These are phyloP conservation scores for Naja naja DNA, from an alignment of 2,113 vertebrate genomes.

Conservation along the genomic window DNA sequence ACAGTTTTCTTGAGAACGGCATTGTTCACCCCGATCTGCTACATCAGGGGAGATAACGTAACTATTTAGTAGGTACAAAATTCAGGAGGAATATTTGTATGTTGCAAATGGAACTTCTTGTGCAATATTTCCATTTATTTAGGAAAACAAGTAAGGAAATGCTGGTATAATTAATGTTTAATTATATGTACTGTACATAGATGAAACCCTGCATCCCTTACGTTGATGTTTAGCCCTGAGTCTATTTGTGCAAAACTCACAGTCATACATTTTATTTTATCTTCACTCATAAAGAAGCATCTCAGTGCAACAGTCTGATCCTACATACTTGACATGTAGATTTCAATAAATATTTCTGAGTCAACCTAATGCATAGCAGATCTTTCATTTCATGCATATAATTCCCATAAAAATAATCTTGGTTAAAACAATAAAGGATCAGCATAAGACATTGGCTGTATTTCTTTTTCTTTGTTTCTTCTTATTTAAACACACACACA, in stretches of 20 bases:
- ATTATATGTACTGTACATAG: neutral
- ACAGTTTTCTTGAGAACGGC: neutral
- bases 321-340: neutral
- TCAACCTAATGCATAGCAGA: neutral
- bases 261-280: neutral
- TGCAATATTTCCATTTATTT: neutral
- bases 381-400: accelerated
- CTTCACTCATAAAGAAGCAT: neutral
- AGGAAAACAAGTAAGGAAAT: neutral
- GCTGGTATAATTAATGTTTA: neutral
- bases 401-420: accelerated
- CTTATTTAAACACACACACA: neutral
- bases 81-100: neutral
- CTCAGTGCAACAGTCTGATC: neutral
- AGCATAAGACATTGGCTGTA: neutral
- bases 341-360: neutral
- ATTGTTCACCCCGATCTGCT: neutral
- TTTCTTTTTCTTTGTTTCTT: neutral
- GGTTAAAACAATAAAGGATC: neutral
- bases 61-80: neutral
- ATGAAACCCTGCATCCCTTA: neutral
- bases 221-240: neutral
- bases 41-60: neutral
- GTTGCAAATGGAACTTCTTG: neutral
- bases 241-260: neutral